Conservation (phyloP, 1,140 invertebrate genomes). For the Leptinotarsa defecta region DNA sequence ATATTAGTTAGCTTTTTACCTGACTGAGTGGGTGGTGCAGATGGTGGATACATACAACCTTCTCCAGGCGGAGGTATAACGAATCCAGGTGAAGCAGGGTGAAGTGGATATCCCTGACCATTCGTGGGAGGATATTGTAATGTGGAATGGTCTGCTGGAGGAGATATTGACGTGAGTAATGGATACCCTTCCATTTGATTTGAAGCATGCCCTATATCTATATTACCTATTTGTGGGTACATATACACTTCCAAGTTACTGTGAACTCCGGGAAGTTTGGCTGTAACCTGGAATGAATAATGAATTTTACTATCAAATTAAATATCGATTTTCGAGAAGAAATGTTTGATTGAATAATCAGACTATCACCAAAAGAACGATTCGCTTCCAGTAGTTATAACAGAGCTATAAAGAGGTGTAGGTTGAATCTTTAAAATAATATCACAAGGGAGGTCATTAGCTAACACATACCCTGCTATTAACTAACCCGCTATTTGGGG, state of each 20-base stretch:
- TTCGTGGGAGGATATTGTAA: not conserved
- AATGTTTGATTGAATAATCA: no score
- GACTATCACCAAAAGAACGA: no score
- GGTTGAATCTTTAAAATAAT: no score
- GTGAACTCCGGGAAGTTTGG: conserved; percentile 36
- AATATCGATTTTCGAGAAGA: no score
- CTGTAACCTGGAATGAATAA: conserved; percentile 14
- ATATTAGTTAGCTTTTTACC: no score
- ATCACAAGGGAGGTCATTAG: no score
- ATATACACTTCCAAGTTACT: conserved; percentile 30
- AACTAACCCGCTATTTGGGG: no score
- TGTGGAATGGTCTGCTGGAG: not conserved
- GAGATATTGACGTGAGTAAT: conserved; percentile 2
- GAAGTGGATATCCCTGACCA: not conserved
- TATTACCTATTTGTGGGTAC: conserved; percentile 36
- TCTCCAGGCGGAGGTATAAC: not conserved
- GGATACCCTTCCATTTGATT: conserved; percentile 9
- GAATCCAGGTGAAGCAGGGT: not conserved
- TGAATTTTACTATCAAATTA: not conserved
- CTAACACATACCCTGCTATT: no score
- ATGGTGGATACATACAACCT: not conserved
- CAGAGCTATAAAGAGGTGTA: no score
- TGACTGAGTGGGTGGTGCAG: not conserved
- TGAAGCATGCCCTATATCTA: conserved; percentile 22
- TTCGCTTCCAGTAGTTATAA: no score